Conservation (phyloP, 2,797 vertebrate genomes). For the Hirundo rustica region DNA sequence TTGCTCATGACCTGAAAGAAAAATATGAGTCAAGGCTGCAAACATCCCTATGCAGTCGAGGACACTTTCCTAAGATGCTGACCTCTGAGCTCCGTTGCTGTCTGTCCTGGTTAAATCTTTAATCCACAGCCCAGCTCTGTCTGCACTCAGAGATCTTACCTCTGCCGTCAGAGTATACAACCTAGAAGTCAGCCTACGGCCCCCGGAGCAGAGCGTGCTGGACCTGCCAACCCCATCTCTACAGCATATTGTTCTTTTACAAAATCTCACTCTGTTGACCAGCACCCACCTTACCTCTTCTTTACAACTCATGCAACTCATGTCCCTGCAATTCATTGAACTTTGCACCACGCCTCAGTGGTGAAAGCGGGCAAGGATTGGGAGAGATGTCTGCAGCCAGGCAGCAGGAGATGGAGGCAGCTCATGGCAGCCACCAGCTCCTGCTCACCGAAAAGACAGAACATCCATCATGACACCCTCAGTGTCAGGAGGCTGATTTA, state of each 20-base stretch:
- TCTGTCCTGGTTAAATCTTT: neutral
- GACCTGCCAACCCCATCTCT: neutral
- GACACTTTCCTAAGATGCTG: neutral
- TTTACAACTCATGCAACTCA: neutral
- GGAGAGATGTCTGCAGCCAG: neutral
- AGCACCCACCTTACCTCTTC: neutral
- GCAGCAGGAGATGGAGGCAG: neutral
- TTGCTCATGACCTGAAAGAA: neutral
- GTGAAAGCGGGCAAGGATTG: neutral
- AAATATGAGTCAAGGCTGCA: neutral
- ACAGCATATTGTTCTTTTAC: neutral
- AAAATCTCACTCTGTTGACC: neutral
- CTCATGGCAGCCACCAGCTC: neutral
- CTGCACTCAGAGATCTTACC: neutral
- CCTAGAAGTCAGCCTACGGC: neutral
- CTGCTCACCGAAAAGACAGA: neutral
- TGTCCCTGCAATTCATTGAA: fast-evolving
- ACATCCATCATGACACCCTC: neutral
- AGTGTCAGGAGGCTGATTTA: neutral
- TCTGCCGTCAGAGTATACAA: neutral
- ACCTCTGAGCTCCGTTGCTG: neutral
- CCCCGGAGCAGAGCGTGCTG: neutral
- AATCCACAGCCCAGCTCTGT: neutral
- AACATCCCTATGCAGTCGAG: neutral
- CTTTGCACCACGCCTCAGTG: neutral